A percentile compares a stretch with the other conserved stretches of the same genome.
phyloP scores from a whole-genome alignment of 1,140 invertebrate species.

The Rhyacophila brunnea region DNA sequence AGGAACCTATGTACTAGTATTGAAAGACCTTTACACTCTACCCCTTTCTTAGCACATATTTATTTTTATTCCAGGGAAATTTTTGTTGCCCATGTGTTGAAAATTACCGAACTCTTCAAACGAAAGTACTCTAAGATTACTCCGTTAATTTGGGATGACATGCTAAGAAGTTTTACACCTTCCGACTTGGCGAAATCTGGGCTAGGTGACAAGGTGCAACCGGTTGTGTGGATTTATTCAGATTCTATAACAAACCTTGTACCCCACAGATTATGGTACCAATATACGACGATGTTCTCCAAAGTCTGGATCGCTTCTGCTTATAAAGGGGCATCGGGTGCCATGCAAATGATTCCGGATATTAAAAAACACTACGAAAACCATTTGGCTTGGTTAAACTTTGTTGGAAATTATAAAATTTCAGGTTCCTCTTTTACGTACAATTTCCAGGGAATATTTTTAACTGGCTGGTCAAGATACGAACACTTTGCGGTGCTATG shows the following conservation, averaged over 20 bases:
- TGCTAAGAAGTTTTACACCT: slow-evolving; percentile 76
- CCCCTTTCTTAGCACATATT: too few relatives aligned
- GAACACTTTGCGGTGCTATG: slow-evolving; percentile 92
- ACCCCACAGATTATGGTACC: slow-evolving; percentile 21
- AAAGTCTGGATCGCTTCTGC: slow-evolving; percentile 88
- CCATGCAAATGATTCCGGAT: slow-evolving; percentile 66
- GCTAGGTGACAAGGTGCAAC: slow-evolving; percentile 76
- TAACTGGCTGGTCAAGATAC: slow-evolving; percentile 77
- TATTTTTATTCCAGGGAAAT: slow-evolving; percentile 53
- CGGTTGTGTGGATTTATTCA: slow-evolving; percentile 83
- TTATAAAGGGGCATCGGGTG: slow-evolving; percentile 87
- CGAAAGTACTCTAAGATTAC: slow-evolving; percentile 63
- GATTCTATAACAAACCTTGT: slow-evolving; percentile 57
- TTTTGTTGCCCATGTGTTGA: slow-evolving; percentile 70
- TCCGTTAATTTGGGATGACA: slow-evolving; percentile 94
- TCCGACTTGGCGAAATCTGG: slow-evolving; percentile 64
- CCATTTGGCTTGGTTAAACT: slow-evolving; percentile 43
- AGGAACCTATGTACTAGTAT: too few relatives aligned
- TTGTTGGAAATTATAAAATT: slow-evolving; percentile 41
- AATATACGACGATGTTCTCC: slow-evolving; percentile 19
- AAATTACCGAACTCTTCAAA: slow-evolving; percentile 62
- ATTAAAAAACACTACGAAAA: slow-evolving; percentile 42
- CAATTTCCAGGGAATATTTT: slow-evolving; percentile 39
- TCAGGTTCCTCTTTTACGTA: slow-evolving; percentile 38
- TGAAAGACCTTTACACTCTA: too few relatives aligned